phyloP scores from a whole-genome alignment of 2,797 vertebrate species.

The Enoplosus armatus region DNA sequence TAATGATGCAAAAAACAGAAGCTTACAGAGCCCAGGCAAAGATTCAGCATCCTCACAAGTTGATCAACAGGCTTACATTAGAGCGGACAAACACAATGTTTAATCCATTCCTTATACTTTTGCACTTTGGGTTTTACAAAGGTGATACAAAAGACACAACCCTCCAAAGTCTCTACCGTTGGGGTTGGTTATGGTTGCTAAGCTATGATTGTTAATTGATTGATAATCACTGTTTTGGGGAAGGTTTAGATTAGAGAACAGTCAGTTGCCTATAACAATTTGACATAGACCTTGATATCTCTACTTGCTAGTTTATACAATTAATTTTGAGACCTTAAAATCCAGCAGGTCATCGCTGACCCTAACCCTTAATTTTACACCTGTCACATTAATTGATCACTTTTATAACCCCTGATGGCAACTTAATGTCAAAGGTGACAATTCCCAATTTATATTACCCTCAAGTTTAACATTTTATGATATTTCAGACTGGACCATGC shows the following conservation, averaged over 20 bases:
- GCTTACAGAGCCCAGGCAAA: not conserved
- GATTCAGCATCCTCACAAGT: not conserved
- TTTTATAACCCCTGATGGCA: not conserved
- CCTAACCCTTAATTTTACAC: slow-evolving; percentile 8
- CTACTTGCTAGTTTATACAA: not conserved
- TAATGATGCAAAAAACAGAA: not conserved
- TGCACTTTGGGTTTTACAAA: not conserved
- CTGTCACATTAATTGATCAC: slow-evolving; percentile 23
- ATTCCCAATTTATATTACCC: slow-evolving; percentile 1
- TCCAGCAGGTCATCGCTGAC: slow-evolving; percentile 13
- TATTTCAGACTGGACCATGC: not conserved
- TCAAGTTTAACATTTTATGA: slow-evolving; percentile 20
- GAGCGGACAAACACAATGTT: no score
- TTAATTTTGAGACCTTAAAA: slow-evolving; percentile 8
- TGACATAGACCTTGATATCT: not conserved
- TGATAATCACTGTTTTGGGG: not conserved
- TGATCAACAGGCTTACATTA: no score
- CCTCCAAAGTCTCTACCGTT: not conserved
- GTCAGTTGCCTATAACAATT: not conserved
- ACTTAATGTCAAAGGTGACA: slow-evolving; percentile 21
- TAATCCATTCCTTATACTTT: not conserved
- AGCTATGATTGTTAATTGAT: not conserved
- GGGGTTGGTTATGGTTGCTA: not conserved
- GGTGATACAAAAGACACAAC: not conserved
- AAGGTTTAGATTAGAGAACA: not conserved